Evolutionary conservation across 2,113 vertebrate species (phyloP).

Genomic region (rat (Rattus norvegicus)): GRCr8 NC_086020.1:186232501-186233000

Average conservation of each 20-base stretch:
- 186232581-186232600: neutral
- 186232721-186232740: constrained; percentile 60
- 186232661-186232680: constrained; percentile 60
- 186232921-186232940: too few relatives aligned
- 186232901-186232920: neutral
- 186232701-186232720: constrained; percentile 18
- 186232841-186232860: neutral
- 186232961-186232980: neutral
- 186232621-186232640: constrained; percentile 25
- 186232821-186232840: neutral
- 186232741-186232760: constrained; percentile 13
- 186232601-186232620: neutral
- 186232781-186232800: neutral
- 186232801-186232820: fast-evolving
- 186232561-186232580: neutral
- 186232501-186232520: neutral
- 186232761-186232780: neutral
- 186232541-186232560: neutral
- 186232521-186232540: neutral
- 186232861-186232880: neutral
- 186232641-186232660: constrained; percentile 55
- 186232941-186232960: neutral
- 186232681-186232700: constrained; percentile 59
- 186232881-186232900: neutral
- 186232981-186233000: too few relatives aligned